Evolutionary conservation across 2,888 invertebrate species (phyloP).

Genomic region (Sericinus montela): DNA sequence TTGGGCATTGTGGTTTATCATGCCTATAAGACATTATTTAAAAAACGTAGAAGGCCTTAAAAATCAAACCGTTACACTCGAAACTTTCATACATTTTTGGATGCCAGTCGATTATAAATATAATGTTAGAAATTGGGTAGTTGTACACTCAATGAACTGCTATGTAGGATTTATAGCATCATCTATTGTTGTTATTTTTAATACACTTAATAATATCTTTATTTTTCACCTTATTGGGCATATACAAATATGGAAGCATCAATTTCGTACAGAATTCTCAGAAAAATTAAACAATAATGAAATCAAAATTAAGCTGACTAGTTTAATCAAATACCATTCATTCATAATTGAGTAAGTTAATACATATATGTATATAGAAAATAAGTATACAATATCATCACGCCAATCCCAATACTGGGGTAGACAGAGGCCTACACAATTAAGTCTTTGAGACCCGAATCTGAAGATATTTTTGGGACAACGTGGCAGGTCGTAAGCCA

Average conservation of each 20-base stretch:
- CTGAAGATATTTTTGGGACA: too few species aligned
- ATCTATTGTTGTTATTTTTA: constrained; percentile 28
- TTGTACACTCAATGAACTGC: constrained; percentile 24
- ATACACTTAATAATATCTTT: constrained; percentile 32
- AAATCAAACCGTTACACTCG: constrained; percentile 32
- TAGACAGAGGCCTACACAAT: too few species aligned
- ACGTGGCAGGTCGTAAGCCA: too few species aligned
- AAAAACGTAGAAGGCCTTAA: constrained; percentile 27
- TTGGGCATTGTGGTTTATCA: constrained; percentile 26
- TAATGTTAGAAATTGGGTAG: constrained; percentile 31
- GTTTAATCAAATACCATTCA: constrained; percentile 32
- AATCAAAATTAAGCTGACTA: constrained; percentile 27
- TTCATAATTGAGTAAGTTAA: constrained; percentile 35
- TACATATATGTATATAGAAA: too few species aligned
- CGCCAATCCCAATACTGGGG: too few species aligned
- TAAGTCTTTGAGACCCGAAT: too few species aligned
- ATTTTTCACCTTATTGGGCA: constrained; percentile 40
- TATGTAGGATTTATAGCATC: constrained; percentile 25
- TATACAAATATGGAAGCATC: constrained; percentile 36
- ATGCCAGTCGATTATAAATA: constrained; percentile 39
- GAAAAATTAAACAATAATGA: constrained; percentile 23
- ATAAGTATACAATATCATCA: too few species aligned
- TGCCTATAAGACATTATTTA: constrained; percentile 30
- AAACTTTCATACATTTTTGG: constrained; percentile 36
- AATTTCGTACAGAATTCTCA: constrained; percentile 26